Evolutionary conservation across 2,888 invertebrate species (phyloP), one percentile per base, ranked within the genome.

Genomic region (Dorcus hopei): DNA sequence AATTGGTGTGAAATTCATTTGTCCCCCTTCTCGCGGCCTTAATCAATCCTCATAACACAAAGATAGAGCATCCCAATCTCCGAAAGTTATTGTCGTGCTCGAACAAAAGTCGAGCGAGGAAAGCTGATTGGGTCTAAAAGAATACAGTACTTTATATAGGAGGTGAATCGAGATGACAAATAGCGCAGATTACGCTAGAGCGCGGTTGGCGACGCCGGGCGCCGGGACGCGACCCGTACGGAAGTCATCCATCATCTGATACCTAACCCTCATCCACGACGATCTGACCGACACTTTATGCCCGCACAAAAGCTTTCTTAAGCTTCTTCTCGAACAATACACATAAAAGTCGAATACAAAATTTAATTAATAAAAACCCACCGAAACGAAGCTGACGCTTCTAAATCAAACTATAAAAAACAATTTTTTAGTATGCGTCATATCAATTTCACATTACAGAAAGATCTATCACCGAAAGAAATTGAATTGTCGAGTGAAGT

Each of bases 1-100:
- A 76, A 75, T 76, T 74, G 76, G 77, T 75, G 77, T 75, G 75
- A 77, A 77, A 77, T 76, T 76, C 76, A 75, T 75, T 75, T 74
- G 74, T 72, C 72, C 76, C 74, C 74, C 68, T 69, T 50, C 54
- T 51, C 38, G 68, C 66, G 71, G 72, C 72, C 73, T 75, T 76
- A 77, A 77, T 77, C 77, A 77, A 77, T 77, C 74, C 75, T 74
- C 74, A 74, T 74, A 74, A 74, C 72, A 74, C 70, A 73, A 74
- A 76, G 76, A 76, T 74, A 74, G 73, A 73, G 72, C 70, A 70
- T 71, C 73, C 70, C 73, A 73, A 76, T 76, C 73, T 74, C 65
- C 65, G 66, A 71, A 73, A 74, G 73, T 74, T 74, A 74, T 74
- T 69, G 72, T 72, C 71, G 67, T 68, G 61, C 62, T 64, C 70